Conservation (phyloP, 2,888 invertebrate genomes). For the Lapara coniferarum region DNA sequence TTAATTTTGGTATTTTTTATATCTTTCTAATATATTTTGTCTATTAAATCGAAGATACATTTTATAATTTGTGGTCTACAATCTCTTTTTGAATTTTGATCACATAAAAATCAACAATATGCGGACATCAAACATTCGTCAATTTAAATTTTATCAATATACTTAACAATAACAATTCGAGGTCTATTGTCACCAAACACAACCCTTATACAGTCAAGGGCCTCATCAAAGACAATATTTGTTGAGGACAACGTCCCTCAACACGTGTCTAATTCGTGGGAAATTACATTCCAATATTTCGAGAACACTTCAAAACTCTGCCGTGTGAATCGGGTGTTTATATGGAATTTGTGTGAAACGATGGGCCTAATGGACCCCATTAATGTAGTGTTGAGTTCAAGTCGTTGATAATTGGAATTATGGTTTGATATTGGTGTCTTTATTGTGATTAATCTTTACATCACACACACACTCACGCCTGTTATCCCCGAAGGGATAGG, state of each 20-base stretch:
- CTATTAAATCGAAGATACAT: no score
- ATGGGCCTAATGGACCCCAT: slow-evolving; percentile 10
- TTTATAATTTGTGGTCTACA: no score
- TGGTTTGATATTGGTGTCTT: no score
- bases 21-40: no score
- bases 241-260: slow-evolving; percentile 71
- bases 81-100: no score
- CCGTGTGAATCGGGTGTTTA: slow-evolving; percentile 52
- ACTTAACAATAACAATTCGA: slow-evolving; percentile 30
- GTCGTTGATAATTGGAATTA: neutral
- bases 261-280: slow-evolving; percentile 76
- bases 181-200: slow-evolving; percentile 45
- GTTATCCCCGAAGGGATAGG: no score
- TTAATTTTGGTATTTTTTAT: no score
- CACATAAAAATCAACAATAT: neutral
- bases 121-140: neutral
- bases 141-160: slow-evolving; percentile 19
- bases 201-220: slow-evolving; percentile 72
- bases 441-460: no score
- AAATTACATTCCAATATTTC: slow-evolving; percentile 71
- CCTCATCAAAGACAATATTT: slow-evolving; percentile 82
- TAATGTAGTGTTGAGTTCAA: neutral
- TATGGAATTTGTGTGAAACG: slow-evolving; percentile 15
- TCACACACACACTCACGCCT: no score
- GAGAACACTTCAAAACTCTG: slow-evolving; percentile 55